Evolutionary conservation across 37 sponge, comb jelly and placozoan genomes (phyloP).

Genomic region (Beroe forskalii): DNA sequence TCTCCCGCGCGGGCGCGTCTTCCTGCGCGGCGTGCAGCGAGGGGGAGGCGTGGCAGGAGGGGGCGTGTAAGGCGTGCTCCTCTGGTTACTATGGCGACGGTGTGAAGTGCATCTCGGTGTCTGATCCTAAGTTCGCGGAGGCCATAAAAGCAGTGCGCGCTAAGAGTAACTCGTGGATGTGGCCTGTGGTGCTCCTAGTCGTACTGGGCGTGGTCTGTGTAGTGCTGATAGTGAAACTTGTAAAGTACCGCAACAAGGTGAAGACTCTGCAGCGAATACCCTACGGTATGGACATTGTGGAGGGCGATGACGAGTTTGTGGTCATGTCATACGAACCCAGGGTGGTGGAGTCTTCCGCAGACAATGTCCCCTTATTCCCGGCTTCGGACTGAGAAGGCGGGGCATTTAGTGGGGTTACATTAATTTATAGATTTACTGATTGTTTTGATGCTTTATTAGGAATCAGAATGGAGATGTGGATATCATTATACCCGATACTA

Average conservation of each 20-base stretch:
- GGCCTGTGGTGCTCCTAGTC: neutral
- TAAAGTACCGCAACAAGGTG: neutral
- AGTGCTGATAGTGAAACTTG: neutral
- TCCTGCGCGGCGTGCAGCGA: neutral
- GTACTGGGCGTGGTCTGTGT: neutral
- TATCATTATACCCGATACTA: too few relatives aligned
- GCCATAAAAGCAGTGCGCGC: neutral
- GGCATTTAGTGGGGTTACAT: too few relatives aligned
- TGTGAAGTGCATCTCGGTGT: neutral
- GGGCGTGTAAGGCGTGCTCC: neutral
- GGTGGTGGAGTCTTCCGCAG: neutral
- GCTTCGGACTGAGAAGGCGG: neutral
- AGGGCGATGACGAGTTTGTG: constrained; percentile 8
- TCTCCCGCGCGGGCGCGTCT: neutral
- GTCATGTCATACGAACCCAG: constrained; percentile 11
- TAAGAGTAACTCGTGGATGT: neutral
- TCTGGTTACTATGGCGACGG: neutral
- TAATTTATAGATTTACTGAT: too few relatives aligned
- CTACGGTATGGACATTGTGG: constrained; percentile 13
- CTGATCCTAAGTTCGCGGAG: neutral
- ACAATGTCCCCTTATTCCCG: neutral
- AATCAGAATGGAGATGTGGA: too few relatives aligned
- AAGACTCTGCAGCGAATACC: neutral
- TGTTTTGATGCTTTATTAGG: too few relatives aligned
- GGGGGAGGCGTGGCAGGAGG: neutral